These are phyloP conservation scores for Drosophila paulistorum DNA, from an alignment of 1,140 invertebrate genomes.

Conservation along the genomic window DNA sequence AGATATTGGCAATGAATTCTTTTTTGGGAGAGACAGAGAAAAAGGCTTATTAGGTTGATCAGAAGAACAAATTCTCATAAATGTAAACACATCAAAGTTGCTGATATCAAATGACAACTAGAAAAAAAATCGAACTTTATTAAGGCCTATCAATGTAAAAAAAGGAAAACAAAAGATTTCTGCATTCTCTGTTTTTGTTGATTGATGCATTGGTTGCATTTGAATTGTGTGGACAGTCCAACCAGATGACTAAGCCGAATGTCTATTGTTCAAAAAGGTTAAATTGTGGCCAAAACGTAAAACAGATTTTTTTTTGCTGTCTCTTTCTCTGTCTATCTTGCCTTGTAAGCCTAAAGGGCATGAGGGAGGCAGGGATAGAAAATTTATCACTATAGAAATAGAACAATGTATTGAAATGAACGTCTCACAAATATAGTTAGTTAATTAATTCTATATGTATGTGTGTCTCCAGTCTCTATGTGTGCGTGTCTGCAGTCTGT, in stretches of 20 bases:
- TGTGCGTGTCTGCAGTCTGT: background rate
- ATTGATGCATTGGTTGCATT: too few species aligned
- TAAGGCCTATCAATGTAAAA: too few species aligned
- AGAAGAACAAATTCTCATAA: too few species aligned
- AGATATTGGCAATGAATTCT: background rate
- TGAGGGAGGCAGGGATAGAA: background rate
- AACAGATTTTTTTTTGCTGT: background rate
- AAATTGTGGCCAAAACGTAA: background rate
- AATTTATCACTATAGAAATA: conserved; percentile 8
- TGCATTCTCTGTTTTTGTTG: too few species aligned
- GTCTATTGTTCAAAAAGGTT: too few species aligned
- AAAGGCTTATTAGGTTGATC: background rate
- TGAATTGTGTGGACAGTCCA: too few species aligned
- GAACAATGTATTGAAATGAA: conserved; percentile 12
- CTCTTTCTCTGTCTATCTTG: background rate
- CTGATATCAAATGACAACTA: too few species aligned
- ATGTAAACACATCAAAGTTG: too few species aligned
- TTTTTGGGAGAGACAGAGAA: background rate
- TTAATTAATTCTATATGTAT: conserved; percentile 8
- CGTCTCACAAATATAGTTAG: conserved; percentile 12
- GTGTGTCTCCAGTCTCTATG: background rate
- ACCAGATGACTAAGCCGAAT: too few species aligned
- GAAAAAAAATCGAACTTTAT: too few species aligned
- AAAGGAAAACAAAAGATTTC: too few species aligned
- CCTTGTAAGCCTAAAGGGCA: background rate